Evolutionary conservation across 2,113 vertebrate genomes (phyloP), one percentile per base, ranked within the genome.

Genomic region (Sinosuthora webbiana): DNA sequence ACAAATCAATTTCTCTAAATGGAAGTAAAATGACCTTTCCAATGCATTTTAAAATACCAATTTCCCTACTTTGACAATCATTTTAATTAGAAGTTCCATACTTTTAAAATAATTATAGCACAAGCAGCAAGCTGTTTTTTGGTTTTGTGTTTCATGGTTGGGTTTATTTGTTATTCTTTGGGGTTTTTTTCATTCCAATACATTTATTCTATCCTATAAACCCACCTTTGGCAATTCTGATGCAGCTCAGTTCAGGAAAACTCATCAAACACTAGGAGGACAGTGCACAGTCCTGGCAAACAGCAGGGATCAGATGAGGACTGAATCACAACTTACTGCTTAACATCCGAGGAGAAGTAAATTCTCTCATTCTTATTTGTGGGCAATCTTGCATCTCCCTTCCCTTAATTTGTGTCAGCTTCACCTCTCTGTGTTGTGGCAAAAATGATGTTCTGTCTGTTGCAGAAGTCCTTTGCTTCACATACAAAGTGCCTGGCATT

Each of bases 261-360:
- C 33, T n/a, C 21, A 35, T 37, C 0, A 5, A 55, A 30, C 35
- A 15, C 27, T 30, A 49, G 23, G 33, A 79, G 27, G 33, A 33
- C 33, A 33, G 14, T 15, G 11, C 0, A 1, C 23, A n/a, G 31
- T 15, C 44, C 31, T 1, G 2, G 6, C 1, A 7, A 68, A 39
- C 27, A 73, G 13, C 83, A 69, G 50, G 30, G 33, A 16, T 82
- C 64, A 37, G 16, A 24, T 27, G 31, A 76, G 15, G 37, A 47
- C n/a, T 44, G 53, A 71, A 52, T 80, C 59, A 64, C 35, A 52
- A 8, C 20, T 67, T 49, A 37, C 1, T 62, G 27, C 24, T 89
- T 57, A 35, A 15, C 37, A 39, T 78, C 23, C 24, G 49, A 65
- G 22, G n/a, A 49, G 18, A 83, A 57, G 24, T 24, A 77, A 87